Base-by-base conservation (phyloP, 1,140 invertebrate genomes). In the Mycetomoellerius zeteki region DNA sequence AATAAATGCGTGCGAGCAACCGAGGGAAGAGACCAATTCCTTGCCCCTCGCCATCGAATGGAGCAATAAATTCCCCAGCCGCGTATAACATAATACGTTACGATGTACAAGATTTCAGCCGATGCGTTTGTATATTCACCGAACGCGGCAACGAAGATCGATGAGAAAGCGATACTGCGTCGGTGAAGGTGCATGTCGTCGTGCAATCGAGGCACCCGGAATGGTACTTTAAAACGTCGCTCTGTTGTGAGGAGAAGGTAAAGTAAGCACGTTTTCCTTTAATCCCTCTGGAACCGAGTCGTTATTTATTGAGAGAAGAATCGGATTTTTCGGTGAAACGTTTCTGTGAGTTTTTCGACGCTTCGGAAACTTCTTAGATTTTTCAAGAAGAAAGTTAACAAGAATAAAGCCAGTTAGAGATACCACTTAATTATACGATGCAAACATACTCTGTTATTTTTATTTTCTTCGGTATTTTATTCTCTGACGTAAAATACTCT, bases 41-140 rank as follows among this genome's bases (percentile, higher is more conserved):
- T 72, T 37, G 50, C 54, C 54, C n/a, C 14, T 73, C 69, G 69
- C 37, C 67, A n/a, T 30, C 19, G 54, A 73, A 73, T 73, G 24
- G 12, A 80, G 58, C 82, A 85, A 85, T 85, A 85, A 85, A 85
- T 85, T 85, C 43, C 30, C 43, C 14, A 6, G 24, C 54, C 80
- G 19, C 24, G 52, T 73, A 84, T 43, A 43, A 43, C 24, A 27
- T 73, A 60, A 84, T 84, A 75, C 27, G 80, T 84, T 78, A 78
- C 67, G 47, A 81, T 56, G n/a, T 60, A 60, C 69, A 75, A 75
- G 80, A 84, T 75, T 75, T 75, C 67, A 73, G n/a, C 27, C 24
- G 24, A 50, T 84, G 24, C 24, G n/a, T 82, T 69, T 58, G 19
- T 47, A 60, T 73, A 47, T 73, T 72, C 52, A 30, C 47, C 47